Conservation (phyloP, 92 coral and sea anemone genomes). For the Scolanthus callimorphus region DNA sequence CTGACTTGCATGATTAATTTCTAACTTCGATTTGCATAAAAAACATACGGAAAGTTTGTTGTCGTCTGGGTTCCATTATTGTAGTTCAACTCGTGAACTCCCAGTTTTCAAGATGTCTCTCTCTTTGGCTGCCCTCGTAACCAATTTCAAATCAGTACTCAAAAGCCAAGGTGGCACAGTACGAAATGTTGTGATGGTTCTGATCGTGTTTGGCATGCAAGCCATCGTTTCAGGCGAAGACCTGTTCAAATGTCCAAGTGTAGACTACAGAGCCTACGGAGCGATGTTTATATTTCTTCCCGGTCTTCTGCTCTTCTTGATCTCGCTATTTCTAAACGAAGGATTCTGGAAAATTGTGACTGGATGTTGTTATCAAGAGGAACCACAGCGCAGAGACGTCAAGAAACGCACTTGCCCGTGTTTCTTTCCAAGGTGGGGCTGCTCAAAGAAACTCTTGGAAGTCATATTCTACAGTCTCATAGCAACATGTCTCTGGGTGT, state of each 20-base stretch:
- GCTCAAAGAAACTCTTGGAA: conserved; percentile 47
- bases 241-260: conserved; percentile 62
- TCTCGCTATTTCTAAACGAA: conserved; percentile 61
- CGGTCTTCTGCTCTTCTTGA: conserved; percentile 46
- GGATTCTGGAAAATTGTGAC: conserved; percentile 76
- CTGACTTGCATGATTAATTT: too few relatives aligned
- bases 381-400: conserved; percentile 18
- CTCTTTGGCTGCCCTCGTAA: conserved; percentile 57
- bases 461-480: conserved; percentile 49
- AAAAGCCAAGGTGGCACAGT: conserved; percentile 52
- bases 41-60: too few relatives aligned
- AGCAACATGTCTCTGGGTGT: conserved; percentile 69
- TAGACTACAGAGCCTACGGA: conserved; percentile 46
- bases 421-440: conserved; percentile 73
- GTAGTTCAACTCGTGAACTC: too few relatives aligned
- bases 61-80: too few relatives aligned
- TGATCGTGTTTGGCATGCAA: conserved; percentile 62
- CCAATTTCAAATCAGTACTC: conserved; percentile 51
- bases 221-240: conserved; percentile 61
- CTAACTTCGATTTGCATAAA: too few relatives aligned
- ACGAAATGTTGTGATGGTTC: conserved; percentile 46
- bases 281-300: conserved; percentile 69
- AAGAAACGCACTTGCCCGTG: conserved; percentile 45
- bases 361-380: conserved; percentile 75
- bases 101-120: conserved; percentile 43